Evolutionary conservation across 1,140 invertebrate species (phyloP).

Genomic region (Lycorma delicatula): DNA sequence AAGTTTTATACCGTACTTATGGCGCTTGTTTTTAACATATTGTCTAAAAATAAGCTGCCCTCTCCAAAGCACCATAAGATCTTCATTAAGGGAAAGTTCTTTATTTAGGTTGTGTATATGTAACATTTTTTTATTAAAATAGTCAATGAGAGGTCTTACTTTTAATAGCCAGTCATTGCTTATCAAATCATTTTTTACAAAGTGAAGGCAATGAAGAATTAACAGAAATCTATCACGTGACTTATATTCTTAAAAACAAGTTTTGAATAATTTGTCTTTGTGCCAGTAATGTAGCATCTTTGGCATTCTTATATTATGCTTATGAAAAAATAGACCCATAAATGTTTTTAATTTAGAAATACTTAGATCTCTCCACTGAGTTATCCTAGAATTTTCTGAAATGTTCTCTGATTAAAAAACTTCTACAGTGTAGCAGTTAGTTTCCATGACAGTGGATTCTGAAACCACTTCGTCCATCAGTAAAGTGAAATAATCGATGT

Average conservation of each 20-base stretch:
- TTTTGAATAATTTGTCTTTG: conserved; percentile 9
- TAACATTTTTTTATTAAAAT: conserved; percentile 5
- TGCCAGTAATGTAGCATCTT: conserved; percentile 13
- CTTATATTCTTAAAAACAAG: conserved; percentile 4
- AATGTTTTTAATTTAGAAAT: conserved; percentile 1
- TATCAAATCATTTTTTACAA: neutral
- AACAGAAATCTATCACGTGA: conserved; percentile 8
- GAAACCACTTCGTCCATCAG: too few species aligned
- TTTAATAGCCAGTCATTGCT: neutral
- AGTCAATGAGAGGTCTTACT: neutral
- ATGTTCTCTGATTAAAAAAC: too few species aligned
- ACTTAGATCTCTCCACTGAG: neutral
- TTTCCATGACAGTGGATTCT: too few species aligned
- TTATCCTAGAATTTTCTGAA: too few species aligned
- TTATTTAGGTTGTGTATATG: conserved; percentile 13
- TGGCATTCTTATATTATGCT: conserved; percentile 3
- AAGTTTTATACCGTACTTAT: conserved; percentile 33
- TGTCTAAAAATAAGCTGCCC: conserved; percentile 33
- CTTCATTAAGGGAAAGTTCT: conserved; percentile 28
- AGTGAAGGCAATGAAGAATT: conserved; percentile 1
- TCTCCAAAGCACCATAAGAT: conserved; percentile 31
- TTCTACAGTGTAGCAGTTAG: too few species aligned
- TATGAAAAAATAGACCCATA: conserved; percentile 14
- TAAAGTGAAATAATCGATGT: too few species aligned
- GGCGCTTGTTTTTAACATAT: conserved; percentile 31